Base-by-base conservation (phyloP, 2,797 vertebrate species). In the Onychomys arenicola region DNA sequence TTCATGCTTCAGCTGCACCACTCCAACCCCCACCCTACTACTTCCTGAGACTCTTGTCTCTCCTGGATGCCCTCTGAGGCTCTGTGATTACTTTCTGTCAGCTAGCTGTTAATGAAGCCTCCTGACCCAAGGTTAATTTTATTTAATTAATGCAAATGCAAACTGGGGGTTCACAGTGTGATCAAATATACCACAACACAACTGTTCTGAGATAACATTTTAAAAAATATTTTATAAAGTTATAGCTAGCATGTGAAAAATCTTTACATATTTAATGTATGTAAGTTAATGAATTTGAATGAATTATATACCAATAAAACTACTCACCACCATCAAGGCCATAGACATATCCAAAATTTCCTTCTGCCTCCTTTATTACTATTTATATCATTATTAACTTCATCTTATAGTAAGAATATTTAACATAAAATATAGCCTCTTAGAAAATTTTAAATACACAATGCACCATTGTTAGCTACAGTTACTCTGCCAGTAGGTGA, bases 161-260 rank as follows among this genome's bases (percentile, higher is more conserved):
- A 37, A 21, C n/a, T 71, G 16, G 6, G 69, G n/a, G n/a, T 21
- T 71, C n/a, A 71, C n/a, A 71, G 8, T 71, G 19, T 71, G 69
- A 71, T 71, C 69, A 0, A 71, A 37, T 37, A 71, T 69, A 19
- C 19, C n/a, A 17, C n/a, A 83, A 89, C n/a, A 52, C 16, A 94
- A 25, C 27, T 87, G 57, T 49, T 92, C 73, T 65, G 71, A 96
- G 11, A 95, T 69, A 43, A 88, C 23, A 52, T 76, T 71, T 57
- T 2, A 21, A 61, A 69, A 77, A 37, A 1, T 1, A 34, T 34
- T 67, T 46, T 40, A 21, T 75, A 21, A 52, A 57, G 49, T 37
- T 29, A 88, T 32, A 88, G 23, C 25, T 73, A 21, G 23, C 37
- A 19, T 81, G 7, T 67, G 23, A 82, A 91, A 82, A 65, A 67